Evolutionary conservation across 2,113 vertebrate genomes (phyloP).

Genomic region (Melanocharis versteri): DNA sequence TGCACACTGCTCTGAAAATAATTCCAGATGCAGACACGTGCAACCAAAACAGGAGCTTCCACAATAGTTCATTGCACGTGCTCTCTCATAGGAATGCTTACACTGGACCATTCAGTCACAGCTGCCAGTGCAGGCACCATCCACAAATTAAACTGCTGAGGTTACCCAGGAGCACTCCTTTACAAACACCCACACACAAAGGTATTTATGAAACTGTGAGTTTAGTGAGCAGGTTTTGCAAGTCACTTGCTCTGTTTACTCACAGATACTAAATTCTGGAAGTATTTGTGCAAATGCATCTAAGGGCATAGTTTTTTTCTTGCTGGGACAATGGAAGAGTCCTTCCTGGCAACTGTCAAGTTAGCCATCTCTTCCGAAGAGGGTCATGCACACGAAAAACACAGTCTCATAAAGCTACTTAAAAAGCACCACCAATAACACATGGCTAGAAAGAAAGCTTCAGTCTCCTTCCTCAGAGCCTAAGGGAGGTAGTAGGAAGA

Average conservation of each 20-base stretch:
- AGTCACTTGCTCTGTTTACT: neutral
- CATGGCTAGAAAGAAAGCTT: neutral
- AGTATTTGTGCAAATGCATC: neutral
- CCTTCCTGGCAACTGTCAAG: neutral
- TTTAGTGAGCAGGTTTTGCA: neutral
- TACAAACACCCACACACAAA: neutral
- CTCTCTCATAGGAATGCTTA: neutral
- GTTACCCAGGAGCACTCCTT: neutral
- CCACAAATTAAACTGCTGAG: neutral
- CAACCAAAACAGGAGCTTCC: neutral
- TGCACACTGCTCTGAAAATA: neutral
- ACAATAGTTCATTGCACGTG: fast-evolving
- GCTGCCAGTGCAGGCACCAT: neutral
- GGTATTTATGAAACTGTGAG: neutral
- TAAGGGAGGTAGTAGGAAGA: neutral
- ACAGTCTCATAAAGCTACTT: neutral
- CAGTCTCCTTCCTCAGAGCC: neutral
- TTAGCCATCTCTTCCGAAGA: neutral
- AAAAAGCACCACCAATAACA: neutral
- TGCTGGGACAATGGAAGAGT: neutral
- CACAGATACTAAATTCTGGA: neutral
- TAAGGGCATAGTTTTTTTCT: neutral
- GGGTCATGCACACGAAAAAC: neutral
- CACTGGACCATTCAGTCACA: neutral
- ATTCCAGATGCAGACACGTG: neutral